Percentiles rank a stretch among this genome's conserved stretches.
phyloP scores from a whole-genome alignment of 1,140 invertebrate species.

The Zaprionus camerounensis region DNA sequence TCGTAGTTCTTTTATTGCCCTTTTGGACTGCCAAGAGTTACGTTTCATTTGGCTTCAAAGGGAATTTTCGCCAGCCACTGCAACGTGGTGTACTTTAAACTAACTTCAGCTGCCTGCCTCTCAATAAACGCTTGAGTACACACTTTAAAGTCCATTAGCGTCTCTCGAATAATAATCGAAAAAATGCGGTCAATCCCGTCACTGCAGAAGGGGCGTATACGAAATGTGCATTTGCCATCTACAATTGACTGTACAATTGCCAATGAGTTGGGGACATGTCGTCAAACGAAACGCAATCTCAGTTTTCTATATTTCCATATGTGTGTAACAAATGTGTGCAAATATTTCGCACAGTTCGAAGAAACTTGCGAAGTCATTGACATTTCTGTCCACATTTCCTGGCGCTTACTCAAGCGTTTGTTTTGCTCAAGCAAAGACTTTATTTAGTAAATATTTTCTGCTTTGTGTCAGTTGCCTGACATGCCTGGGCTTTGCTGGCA shows the following conservation, averaged over 20 bases:
- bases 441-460: conserved; percentile 22
- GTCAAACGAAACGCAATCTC: conserved; percentile 15
- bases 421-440: conserved; percentile 25
- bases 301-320: conserved; percentile 34
- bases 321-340: conserved; percentile 12
- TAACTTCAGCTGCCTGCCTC: conserved; percentile 42
- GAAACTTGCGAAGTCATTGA: conserved; percentile 44
- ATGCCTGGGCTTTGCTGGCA: not conserved
- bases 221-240: conserved; percentile 26
- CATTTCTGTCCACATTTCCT: conserved; percentile 37
- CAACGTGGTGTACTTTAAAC: conserved; percentile 52
- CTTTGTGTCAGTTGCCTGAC: conserved; percentile 37
- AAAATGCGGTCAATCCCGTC: conserved; percentile 14
- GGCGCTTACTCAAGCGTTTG: conserved; percentile 16
- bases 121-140: conserved; percentile 62
- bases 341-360: conserved; percentile 47
- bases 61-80: conserved; percentile 46
- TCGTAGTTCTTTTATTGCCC: conserved; percentile 3
- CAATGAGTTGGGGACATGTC: conserved; percentile 25
- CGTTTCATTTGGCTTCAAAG: conserved; percentile 14
- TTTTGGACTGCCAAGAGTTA: conserved; percentile 2
- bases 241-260: conserved; percentile 10
- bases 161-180: conserved; percentile 46
- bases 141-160: conserved; percentile 82
- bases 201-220: conserved; percentile 47